phyloP scores from a whole-genome alignment of 2,888 invertebrate species.

The Amphipyra tragopoginis region DNA sequence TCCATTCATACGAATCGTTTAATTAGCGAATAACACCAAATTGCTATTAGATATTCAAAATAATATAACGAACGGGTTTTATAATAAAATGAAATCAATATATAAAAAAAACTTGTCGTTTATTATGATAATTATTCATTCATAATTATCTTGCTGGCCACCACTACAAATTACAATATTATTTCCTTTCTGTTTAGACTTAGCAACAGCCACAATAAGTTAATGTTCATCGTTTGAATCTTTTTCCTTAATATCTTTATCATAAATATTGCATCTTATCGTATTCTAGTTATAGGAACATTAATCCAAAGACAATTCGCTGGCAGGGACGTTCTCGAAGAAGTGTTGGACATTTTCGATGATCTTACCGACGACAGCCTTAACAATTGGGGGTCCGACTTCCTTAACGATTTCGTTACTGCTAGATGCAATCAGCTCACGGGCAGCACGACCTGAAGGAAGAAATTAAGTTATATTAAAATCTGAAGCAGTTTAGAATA shows the following conservation, averaged over 20 bases:
- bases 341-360: constrained; percentile 60
- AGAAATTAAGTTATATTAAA: not conserved
- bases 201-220: constrained; percentile 15
- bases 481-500: not conserved
- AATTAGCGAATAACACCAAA: no score
- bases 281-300: constrained; percentile 21
- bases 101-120: constrained; percentile 18
- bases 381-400: constrained; percentile 71
- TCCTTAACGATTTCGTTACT: constrained; percentile 71
- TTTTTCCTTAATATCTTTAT: not conserved
- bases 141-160: constrained; percentile 3
- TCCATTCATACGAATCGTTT: no score
- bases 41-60: no score
- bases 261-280: constrained; percentile 15
- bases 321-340: constrained; percentile 58
- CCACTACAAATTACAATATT: constrained; percentile 8
- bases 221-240: constrained; percentile 4
- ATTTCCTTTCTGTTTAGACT: constrained; percentile 9
- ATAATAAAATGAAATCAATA: no score
- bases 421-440: constrained; percentile 62
- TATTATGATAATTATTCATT: constrained; percentile 30
- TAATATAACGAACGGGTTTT: no score
- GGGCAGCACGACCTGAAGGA: constrained; percentile 67
- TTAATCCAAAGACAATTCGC: constrained; percentile 59
- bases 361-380: constrained; percentile 59